phyloP scores from a whole-genome alignment of 2,797 vertebrate genomes.

The Serranus cabrilla region DNA sequence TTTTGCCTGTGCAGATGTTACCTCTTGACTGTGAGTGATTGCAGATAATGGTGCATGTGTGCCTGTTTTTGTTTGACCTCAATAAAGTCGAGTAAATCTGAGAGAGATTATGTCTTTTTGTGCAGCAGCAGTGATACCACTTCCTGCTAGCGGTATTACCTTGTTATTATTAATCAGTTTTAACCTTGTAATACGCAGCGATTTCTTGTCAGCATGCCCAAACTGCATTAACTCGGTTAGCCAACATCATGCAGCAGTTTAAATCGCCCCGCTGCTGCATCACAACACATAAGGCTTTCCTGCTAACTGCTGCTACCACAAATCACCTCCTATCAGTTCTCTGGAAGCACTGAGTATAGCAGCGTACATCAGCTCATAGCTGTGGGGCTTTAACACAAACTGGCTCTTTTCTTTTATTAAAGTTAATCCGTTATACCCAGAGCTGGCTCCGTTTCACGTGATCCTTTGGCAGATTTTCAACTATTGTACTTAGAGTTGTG shows the following conservation, averaged over 20 bases:
- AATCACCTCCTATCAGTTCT: slow-evolving; percentile 73
- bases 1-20: not conserved
- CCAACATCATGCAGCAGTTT: slow-evolving; percentile 60
- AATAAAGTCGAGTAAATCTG: slow-evolving; percentile 12
- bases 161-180: slow-evolving; percentile 61
- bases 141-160: slow-evolving; percentile 31
- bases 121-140: slow-evolving; percentile 2
- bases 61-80: slow-evolving; percentile 40
- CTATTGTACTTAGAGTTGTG: slow-evolving; percentile 53
- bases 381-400: slow-evolving; percentile 73
- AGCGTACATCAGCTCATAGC: slow-evolving; percentile 61
- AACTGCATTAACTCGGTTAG: slow-evolving; percentile 59
- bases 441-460: slow-evolving; percentile 61
- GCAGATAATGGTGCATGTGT: slow-evolving; percentile 6
- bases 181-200: slow-evolving; percentile 44
- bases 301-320: slow-evolving; percentile 73
- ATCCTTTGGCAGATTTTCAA: slow-evolving; percentile 72
- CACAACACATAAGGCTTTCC: slow-evolving; percentile 70
- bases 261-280: slow-evolving; percentile 56
- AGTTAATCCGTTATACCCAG: slow-evolving; percentile 70
- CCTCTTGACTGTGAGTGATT: slow-evolving; percentile 26
- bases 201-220: slow-evolving; percentile 63
- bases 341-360: slow-evolving; percentile 58
- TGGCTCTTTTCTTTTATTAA: slow-evolving; percentile 71
- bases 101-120: slow-evolving; percentile 14